Evolutionary conservation across 1,140 invertebrate genomes (phyloP), one percentile per base, ranked within the genome.

Genomic region (Cyrtorhinus lividipennis): DNA sequence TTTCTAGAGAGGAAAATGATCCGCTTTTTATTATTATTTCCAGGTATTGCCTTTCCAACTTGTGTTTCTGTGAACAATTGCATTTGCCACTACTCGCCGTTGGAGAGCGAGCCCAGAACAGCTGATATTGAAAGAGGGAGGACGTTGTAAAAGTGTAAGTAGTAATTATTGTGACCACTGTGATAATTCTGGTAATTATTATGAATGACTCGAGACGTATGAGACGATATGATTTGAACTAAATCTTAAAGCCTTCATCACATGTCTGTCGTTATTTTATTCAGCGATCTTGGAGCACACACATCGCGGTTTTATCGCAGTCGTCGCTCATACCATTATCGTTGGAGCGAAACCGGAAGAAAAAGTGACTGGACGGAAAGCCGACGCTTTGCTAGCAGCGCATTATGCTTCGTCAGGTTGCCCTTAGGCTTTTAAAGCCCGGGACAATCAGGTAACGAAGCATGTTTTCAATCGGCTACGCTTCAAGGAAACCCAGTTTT

Each of bases 11-110:
- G n/a, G n/a, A n/a, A n/a, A n/a, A n/a, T n/a, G n/a, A n/a, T n/a
- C n/a, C n/a, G n/a, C n/a, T n/a, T n/a, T n/a, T n/a, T n/a, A n/a
- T n/a, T 65, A 57, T 67, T 61, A 61, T 38, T 69, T 74, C 68
- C 68, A 81, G 81, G 81, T 66, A 95, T 99, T 72, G 95, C 96
- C 44, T 99, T 99, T 76, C 97, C 97, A 44, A 98, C 95, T 30
- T 99, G 95, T 79, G 82, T 99, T 64, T 98, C 95, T 23, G 87
- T 98, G 10, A 98, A 99, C 76, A 98, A 99, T 76, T 97, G 94
- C 78, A 95, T 99, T 73, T 98, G 96, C 74, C 96, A 99, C 73
- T 99, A 89, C 74, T 98, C 95, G 53, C 97, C 97, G 18, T 83
- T 97, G 59, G 85, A 85, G 66, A 93, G 87, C 77, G 96, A 99